Percentiles rank a stretch among this genome's conserved stretches.
These are phyloP conservation scores for Aptenodytes patagonicus DNA, from an alignment of 2,113 vertebrate genomes.

Conservation along the genomic window DNA sequence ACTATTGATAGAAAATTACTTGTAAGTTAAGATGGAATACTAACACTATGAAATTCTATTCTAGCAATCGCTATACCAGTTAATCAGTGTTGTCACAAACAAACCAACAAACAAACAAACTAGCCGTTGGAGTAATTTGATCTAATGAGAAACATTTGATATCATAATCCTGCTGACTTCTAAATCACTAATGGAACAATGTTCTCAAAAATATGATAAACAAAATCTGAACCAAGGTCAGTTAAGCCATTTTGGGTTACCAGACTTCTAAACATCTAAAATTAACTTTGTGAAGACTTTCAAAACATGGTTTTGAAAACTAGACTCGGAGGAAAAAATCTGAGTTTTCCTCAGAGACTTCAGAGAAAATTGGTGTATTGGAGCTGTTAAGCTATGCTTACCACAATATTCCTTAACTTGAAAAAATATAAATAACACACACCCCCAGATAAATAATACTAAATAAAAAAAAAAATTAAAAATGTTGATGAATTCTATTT, in stretches of 20 bases:
- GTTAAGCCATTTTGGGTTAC: not conserved
- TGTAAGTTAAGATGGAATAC: not conserved
- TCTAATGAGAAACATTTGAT: not conserved
- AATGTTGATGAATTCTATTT: not conserved
- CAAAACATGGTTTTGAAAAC: not conserved
- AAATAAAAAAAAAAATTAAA: not conserved
- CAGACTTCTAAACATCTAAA: not conserved
- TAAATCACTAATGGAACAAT: not conserved
- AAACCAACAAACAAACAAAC: not conserved
- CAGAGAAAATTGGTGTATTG: not conserved
- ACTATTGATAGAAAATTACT: not conserved
- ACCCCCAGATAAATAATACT: rapidly evolving
- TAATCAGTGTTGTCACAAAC: not conserved
- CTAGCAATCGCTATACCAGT: not conserved
- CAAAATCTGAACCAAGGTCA: not conserved
- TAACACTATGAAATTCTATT: not conserved
- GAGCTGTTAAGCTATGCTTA: not conserved
- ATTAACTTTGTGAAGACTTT: not conserved
- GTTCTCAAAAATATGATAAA: not conserved
- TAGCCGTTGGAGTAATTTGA: not conserved
- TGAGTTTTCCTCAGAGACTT: not conserved
- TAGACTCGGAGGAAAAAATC: not conserved
- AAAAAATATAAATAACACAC: not conserved
- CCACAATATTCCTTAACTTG: not conserved
- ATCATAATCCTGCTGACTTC: not conserved